Evolutionary conservation across 2,113 vertebrate genomes (phyloP), one percentile per base, ranked within the genome.

Genomic region (Podarcis cretensis): DNA sequence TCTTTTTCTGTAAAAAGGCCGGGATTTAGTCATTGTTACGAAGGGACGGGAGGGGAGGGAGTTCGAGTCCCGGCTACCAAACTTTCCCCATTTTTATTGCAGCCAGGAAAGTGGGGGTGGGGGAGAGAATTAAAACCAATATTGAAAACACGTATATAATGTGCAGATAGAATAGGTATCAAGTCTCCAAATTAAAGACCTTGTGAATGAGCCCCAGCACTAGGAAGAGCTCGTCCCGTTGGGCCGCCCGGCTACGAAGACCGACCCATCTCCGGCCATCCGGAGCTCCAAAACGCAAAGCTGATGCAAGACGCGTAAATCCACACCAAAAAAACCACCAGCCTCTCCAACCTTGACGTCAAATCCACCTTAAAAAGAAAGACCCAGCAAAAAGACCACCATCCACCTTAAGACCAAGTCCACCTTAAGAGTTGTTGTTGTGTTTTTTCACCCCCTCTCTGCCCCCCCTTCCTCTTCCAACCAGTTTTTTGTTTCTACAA

Each of bases 21-120:
- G 84, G 43, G 92, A 57, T 92, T 94, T 87, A 92, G 89, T 89
- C 94, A 96, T 94, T 81, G 94, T 94, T 96, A 94, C 89, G 90
- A 20, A 87, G 82, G 87, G 81, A 35, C 21, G 32, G 54, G 5
- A 12, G 71, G 21, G 30, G 8, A n/a, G 9, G 3, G 35, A 37
- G 74, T 43, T 65, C 57, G 83, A 68, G 90, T 89, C 86, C 85
- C 90, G 86, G 90, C 65, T 74, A 87, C 8, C 48, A 32, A 48
- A 23, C 32, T 63, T 54, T 40, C 18, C 69, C 48, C 81, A 66
- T 87, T 20, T 3, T 80, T 16, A 32, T 71, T n/a, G 59, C 13
- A 32, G 37, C 66, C 88, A 87, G 86, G 73, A 40, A 66, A 13
- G 6, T 18, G 20, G 10, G 10, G 4, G 48, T 54, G 48, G 9